Evolutionary conservation across 2,113 vertebrate genomes (phyloP), one percentile per base, ranked within the genome.

Genomic region (Hepsetus odoe): DNA sequence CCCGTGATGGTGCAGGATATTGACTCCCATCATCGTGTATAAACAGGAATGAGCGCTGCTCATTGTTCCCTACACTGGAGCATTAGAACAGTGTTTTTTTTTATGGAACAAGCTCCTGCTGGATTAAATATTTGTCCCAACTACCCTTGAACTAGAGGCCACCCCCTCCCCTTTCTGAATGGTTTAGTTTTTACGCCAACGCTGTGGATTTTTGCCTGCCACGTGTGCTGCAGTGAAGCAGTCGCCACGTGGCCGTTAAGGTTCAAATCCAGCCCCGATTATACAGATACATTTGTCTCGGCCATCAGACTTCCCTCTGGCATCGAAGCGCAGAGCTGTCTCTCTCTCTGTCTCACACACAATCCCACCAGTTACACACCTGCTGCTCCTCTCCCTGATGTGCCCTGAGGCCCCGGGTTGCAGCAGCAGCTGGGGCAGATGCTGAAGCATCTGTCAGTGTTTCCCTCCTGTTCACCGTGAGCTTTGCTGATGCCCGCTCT

Each of bases 401-500:
- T 3, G 3, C 56, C 59, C 26, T n/a, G 13, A 35, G 44, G 51
- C 46, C 11, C 4, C 2, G 14, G 40, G 18, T 46, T 74, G 16
- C 28, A 32, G 55, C 55, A 38, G 62, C 53, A 42, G 79, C 46
- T 32, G 76, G 55, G 55, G 38, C 72, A 76, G 82, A 68, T 61
- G 77, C 40, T 42, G 4, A 1, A 66, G 32, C 74, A 72, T 75
- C 72, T 81, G 76, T 70, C 74, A 71, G 46, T 11, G 30, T 44
- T 68, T 72, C 16, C 22, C 18, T 33, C 46, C 42, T 24, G 40
- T 40, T 46, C 49, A 40, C 24, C n/a, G 28, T 18, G 46, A 53
- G 49, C 65, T 18, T 16, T 33, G 35, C 66, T 65, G 71, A 42
- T 75, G 68, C 20, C 6, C 28, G 1, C 30, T 61, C 44, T 24